Evolutionary conservation across 2,797 vertebrate species (phyloP), one percentile per base, ranked within the genome.

Genomic region (Leuciscus waleckii): DNA sequence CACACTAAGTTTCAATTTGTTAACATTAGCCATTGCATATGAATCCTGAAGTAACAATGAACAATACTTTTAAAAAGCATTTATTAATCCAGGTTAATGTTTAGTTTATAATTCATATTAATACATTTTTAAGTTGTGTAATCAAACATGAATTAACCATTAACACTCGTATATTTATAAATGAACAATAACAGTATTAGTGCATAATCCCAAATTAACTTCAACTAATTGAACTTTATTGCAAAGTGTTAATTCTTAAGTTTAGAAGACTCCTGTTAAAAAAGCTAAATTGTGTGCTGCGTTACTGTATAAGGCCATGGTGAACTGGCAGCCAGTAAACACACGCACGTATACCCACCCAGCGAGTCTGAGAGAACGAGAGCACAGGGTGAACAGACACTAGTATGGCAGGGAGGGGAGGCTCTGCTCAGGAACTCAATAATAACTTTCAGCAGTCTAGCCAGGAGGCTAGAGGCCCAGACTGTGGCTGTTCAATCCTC

Each of bases 401-500:
- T 90, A 94, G 92, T 92, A 92, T 93, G 92, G 92, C 90, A 93
- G 94, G 94, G 94, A 94, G 94, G 95, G 95, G 94, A 95, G 94
- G 95, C 95, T 94, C 92, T 94, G 92, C 94, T 96, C 96, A 96
- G 96, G 95, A 97, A 96, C 97, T 97, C 97, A 96, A 96, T 97
- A 96, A 97, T 95, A 97, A 98, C 97, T 98, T 97, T 96, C 96
- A 97, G 95, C 96, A 96, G 97, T 98, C 97, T 98, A 96, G 97
- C 97, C 97, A 97, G 96, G 95, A 96, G 96, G 97, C 96, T 97
- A 96, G 94, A 95, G 96, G 96, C 96, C 95, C 97, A 97, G 97
- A 97, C 97, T 97, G 96, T 81, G 94, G 97, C 97, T 97, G 95
- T 97, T 97, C 97, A 93, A 92, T 95, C 93, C 92, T 94, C 92